Evolutionary conservation across 1,140 invertebrate species (phyloP), one percentile per base, ranked within the genome.

Genomic region (Leptinotarsa undecemlineata): DNA sequence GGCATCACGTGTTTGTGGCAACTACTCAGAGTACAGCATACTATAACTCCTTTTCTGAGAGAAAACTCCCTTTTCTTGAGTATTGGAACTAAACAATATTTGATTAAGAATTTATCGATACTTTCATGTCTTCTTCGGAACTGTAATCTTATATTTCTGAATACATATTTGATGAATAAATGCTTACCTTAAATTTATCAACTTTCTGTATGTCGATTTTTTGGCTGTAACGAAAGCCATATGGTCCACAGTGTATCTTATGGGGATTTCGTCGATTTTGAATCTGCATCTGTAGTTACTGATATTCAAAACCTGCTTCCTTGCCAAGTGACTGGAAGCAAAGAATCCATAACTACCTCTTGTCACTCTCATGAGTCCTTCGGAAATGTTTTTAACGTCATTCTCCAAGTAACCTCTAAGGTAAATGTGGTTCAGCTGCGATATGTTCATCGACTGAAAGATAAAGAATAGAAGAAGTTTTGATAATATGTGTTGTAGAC

Each of bases 291-390:
- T 78, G 61, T 79, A 80, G 23, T 76, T 76, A 42, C 74, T 78
- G 4, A 81, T 73, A 61, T 67, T 72, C 42, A 73, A 61, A 8
- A 80, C 63, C 20, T 77, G 69, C 61, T 76, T 77, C n/a, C 80
- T 33, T 8, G 80, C 80, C 3, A 73, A 48, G 14, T 78, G 74
- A 13, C 71, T 63, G 11, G 78, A 78, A 2, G 76, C 78, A 23
- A 81, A 81, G 60, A 81, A 77, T 23, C 77, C 80, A 66, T 81
- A 81, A 51, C 76, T 74, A 5, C 78, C 75, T 51, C 76, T 72
- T 14, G 75, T 73, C 4, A 75, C 77, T 66, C 71, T 75, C 4
- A 78, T 60, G 2, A 81, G 61, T 13, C 80, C 80, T 51, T 77
- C 75, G 15, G 75, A 77, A n/a, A 81, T 76, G 60, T 78, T 77